phyloP scores from a whole-genome alignment of 30 jellyfish, hydroid and myxozoan genomes.

The Turritopsis dohrnii region DNA sequence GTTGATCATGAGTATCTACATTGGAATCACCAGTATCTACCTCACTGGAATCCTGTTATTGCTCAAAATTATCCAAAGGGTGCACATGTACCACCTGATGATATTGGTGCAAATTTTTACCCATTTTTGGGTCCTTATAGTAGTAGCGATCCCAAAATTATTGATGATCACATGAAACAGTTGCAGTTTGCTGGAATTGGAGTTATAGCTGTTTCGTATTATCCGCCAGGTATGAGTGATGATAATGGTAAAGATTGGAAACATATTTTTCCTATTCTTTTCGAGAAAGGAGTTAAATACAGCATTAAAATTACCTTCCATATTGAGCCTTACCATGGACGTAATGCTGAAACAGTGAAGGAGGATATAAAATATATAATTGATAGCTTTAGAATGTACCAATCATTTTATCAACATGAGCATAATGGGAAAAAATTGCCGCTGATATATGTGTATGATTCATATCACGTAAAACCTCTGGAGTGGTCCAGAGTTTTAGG shows the following conservation, averaged over 20 bases:
- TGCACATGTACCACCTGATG: slow-evolving; percentile 81
- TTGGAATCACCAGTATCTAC: slow-evolving; percentile 80
- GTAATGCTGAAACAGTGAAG: slow-evolving; percentile 64
- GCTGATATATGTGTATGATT: slow-evolving; percentile 73
- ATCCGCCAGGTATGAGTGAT: slow-evolving; percentile 82
- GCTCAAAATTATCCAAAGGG: slow-evolving; percentile 39
- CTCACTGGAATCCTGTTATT: slow-evolving; percentile 80
- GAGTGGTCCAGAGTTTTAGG: slow-evolving; percentile 66
- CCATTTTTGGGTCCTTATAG: slow-evolving; percentile 76
- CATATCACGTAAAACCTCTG: slow-evolving; percentile 72
- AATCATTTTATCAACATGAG: slow-evolving; percentile 50
- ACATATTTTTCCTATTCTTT: slow-evolving; percentile 37
- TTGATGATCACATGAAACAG: slow-evolving; percentile 55
- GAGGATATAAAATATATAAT: slow-evolving; percentile 58
- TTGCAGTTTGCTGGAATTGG: slow-evolving; percentile 67
- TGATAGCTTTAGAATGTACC: slow-evolving; percentile 52
- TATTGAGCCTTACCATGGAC: slow-evolving; percentile 76
- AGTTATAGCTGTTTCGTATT: slow-evolving; percentile 77
- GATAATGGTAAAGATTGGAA: slow-evolving; percentile 91
- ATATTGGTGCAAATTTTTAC: slow-evolving; percentile 81
- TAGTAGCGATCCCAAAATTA: slow-evolving; percentile 66
- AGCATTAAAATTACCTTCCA: slow-evolving; percentile 73
- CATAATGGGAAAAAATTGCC: slow-evolving; percentile 47
- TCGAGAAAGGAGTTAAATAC: slow-evolving; percentile 54
- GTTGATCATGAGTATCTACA: slow-evolving; percentile 67